Conservation (phyloP, 30 jellyfish, hydroid and myxozoan genomes). For the Aurelia aurita region DNA sequence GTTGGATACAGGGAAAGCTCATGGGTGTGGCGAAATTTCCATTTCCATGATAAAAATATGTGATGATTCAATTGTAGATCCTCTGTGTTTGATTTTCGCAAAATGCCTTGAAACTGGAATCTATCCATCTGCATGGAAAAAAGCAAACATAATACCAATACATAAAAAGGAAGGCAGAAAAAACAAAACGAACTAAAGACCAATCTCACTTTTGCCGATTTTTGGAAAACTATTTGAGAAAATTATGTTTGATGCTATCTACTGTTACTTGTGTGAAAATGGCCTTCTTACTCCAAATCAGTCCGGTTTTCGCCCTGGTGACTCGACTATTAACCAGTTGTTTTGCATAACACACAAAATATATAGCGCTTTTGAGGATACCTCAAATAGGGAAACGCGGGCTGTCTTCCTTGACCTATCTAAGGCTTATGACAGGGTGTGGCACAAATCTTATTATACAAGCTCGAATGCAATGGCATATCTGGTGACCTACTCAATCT, state of each 20-base stretch:
- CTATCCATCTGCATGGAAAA: slow-evolving; percentile 34
- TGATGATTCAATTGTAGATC: slow-evolving; percentile 19
- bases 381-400: too few species aligned
- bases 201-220: slow-evolving; percentile 42
- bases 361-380: too few species aligned
- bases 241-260: slow-evolving; percentile 22
- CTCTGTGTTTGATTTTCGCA: slow-evolving; percentile 7
- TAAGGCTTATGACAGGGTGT: too few species aligned
- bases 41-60: slow-evolving; percentile 12
- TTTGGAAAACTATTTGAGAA: slow-evolving; percentile 40
- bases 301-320: slow-evolving; percentile 64
- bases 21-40: slow-evolving; percentile 35
- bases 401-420: too few species aligned
- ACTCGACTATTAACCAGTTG: slow-evolving; percentile 47
- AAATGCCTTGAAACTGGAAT: slow-evolving; percentile 11
- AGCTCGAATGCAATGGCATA: too few species aligned
- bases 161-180: slow-evolving; percentile 45
- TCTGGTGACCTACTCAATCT: too few species aligned
- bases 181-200: slow-evolving; percentile 20
- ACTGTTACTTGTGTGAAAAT: slow-evolving; percentile 9
- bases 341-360: too few species aligned
- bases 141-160: slow-evolving; percentile 33
- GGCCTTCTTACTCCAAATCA: slow-evolving; percentile 23
- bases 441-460: too few species aligned
- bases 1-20: slow-evolving; percentile 22